Percentiles rank a stretch among this genome's conserved stretches.
phyloP scores from a whole-genome alignment of 2,888 invertebrate species.

The Lissocephala sabroskyi region DNA sequence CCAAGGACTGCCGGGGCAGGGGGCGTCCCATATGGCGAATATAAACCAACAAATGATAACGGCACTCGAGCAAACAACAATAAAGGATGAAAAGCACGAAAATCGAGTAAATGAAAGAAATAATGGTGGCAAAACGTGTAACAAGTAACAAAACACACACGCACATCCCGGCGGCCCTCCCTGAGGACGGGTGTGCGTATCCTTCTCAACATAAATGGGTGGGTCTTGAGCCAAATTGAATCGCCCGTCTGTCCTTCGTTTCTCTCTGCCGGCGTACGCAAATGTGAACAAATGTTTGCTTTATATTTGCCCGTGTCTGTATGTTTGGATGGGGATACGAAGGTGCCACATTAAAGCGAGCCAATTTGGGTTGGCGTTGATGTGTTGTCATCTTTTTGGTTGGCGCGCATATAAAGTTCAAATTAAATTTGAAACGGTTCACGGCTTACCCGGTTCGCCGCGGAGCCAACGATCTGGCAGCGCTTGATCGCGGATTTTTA shows the following conservation, averaged over 20 bases:
- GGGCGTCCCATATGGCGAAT: conserved; percentile 43
- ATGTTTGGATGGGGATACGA: conserved; percentile 18
- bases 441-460: too few relatives aligned
- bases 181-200: too few relatives aligned
- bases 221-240: conserved; percentile 2
- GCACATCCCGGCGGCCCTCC: background rate
- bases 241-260: conserved; percentile 8
- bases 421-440: too few relatives aligned
- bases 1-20: background rate
- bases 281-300: conserved; percentile 25
- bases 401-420: too few relatives aligned
- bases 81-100: conserved; percentile 49
- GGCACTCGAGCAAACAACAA: conserved; percentile 62
- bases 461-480: background rate
- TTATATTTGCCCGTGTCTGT: conserved; percentile 12
- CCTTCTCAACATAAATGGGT: too few relatives aligned
- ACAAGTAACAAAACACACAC: conserved; percentile 41
- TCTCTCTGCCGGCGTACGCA: conserved; percentile 13
- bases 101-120: conserved; percentile 59
- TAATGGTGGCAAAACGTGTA: conserved; percentile 54
- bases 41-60: conserved; percentile 60
- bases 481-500: background rate
- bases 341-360: conserved; percentile 45
- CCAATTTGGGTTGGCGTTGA: conserved; percentile 37
- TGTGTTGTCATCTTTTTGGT: conserved; percentile 15